Evolutionary conservation across 2,113 vertebrate genomes (phyloP).

Genomic region (Tupaia chinensis): DNA sequence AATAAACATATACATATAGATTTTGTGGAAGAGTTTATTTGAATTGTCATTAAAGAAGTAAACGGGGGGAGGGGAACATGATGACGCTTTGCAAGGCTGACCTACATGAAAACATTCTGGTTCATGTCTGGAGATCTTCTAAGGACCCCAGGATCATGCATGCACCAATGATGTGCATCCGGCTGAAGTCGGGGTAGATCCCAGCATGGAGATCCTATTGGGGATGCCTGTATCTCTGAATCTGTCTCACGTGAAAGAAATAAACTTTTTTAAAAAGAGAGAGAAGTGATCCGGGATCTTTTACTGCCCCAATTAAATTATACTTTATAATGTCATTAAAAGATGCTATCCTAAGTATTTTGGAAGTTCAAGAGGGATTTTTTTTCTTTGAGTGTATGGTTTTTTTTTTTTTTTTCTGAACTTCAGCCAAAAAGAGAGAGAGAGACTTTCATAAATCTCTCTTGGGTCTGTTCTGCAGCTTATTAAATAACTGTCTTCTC

Average conservation of each 20-base stretch:
- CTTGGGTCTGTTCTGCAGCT: constrained; percentile 65
- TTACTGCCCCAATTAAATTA: constrained; percentile 20
- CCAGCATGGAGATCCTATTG: too few species aligned
- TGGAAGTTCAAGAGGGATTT: constrained; percentile 56
- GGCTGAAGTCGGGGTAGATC: too few species aligned
- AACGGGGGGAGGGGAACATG: too few species aligned
- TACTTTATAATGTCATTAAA: constrained; percentile 47
- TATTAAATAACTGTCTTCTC: constrained; percentile 71
- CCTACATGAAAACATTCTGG: too few species aligned
- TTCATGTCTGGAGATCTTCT: too few species aligned
- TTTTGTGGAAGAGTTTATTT: neutral
- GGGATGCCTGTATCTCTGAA: too few species aligned
- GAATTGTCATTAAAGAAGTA: neutral
- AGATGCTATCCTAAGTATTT: constrained; percentile 39
- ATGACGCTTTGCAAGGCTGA: too few species aligned
- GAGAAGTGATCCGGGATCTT: neutral
- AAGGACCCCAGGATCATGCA: too few species aligned
- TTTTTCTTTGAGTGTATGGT: constrained; percentile 60
- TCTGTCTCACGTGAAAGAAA: too few species aligned
- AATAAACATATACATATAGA: too few species aligned
- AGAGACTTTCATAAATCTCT: constrained; percentile 64
- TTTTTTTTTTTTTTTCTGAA: constrained; percentile 25
- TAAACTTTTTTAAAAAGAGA: too few species aligned
- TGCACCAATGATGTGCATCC: too few species aligned
- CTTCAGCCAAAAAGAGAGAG: neutral